These are phyloP conservation scores for Agriopis marginaria DNA, from an alignment of 2,888 invertebrate species.

Conservation along the genomic window DNA sequence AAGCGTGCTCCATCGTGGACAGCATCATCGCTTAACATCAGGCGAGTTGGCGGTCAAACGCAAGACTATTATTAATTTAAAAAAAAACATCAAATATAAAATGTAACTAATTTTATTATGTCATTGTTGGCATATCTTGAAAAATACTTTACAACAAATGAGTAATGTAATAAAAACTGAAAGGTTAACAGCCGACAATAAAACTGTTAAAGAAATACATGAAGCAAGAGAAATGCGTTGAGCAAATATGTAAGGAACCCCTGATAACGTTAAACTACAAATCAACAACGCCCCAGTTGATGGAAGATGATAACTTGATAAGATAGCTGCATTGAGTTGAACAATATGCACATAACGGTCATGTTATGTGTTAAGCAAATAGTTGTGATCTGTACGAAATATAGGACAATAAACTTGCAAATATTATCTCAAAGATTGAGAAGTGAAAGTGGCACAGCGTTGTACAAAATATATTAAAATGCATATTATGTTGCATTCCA, in stretches of 20 bases:
- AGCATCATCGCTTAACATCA: no score
- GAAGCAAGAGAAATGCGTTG: conserved; percentile 47
- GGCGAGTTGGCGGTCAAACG: no score
- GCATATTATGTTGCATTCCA: background rate
- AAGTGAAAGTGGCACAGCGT: background rate
- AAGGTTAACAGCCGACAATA: conserved; percentile 28
- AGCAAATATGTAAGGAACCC: conserved; percentile 52
- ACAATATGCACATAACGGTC: conserved; percentile 33
- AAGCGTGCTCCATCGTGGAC: no score
- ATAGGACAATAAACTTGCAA: conserved; percentile 9
- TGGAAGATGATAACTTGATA: conserved; percentile 47
- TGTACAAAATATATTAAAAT: background rate
- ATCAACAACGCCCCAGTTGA: conserved; percentile 52
- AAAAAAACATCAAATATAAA: background rate
- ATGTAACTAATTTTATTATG: background rate
- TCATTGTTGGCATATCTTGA: background rate
- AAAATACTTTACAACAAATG: background rate
- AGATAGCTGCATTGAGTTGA: conserved; percentile 51
- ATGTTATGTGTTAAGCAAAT: conserved; percentile 41
- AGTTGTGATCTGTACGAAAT: conserved; percentile 27
- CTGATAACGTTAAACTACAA: conserved; percentile 49
- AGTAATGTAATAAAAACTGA: conserved; percentile 15
- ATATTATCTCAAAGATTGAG: conserved; percentile 6
- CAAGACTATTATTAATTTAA: no score
- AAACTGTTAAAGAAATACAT: conserved; percentile 40